A percentile compares a stretch with the other conserved stretches of the same genome.
These are phyloP conservation scores for Pachycephus smyrnensis DNA, from an alignment of 2,888 invertebrate species.

Conservation along the genomic window DNA sequence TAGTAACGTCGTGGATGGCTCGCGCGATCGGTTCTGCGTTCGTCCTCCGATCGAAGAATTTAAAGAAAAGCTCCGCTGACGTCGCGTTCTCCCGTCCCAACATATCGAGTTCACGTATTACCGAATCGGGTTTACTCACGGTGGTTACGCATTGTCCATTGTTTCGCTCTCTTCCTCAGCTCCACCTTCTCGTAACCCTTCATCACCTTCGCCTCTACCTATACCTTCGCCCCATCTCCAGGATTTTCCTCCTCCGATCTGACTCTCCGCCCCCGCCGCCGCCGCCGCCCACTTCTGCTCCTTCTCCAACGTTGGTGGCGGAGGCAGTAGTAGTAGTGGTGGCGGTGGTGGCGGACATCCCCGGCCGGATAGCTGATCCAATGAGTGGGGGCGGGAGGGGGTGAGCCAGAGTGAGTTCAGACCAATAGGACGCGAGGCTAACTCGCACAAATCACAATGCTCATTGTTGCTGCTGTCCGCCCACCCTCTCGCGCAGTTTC, in stretches of 20 bases:
- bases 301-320: not conserved
- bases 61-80: not conserved
- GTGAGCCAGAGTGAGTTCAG: constrained; percentile 43
- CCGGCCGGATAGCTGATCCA: constrained; percentile 49
- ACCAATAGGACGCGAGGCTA: constrained; percentile 57
- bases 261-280: not conserved
- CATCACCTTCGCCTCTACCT: not conserved
- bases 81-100: not conserved
- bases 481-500: constrained; percentile 46
- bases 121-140: not conserved
- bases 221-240: not conserved
- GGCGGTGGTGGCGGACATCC: constrained; percentile 45
- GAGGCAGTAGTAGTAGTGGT: not conserved
- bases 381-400: constrained; percentile 48
- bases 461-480: constrained; percentile 66
- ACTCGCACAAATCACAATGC: constrained; percentile 68
- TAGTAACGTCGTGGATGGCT: constrained; percentile 1
- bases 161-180: constrained; percentile 34
- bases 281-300: not conserved
- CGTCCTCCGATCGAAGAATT: not conserved
- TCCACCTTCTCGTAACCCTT: not conserved
- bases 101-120: not conserved
- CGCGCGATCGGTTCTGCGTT: not conserved
- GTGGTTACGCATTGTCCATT: constrained; percentile 59
- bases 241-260: not conserved